Evolutionary conservation across 1,140 invertebrate genomes (phyloP).

Genomic region (Pogonognathellus flavescens): DNA sequence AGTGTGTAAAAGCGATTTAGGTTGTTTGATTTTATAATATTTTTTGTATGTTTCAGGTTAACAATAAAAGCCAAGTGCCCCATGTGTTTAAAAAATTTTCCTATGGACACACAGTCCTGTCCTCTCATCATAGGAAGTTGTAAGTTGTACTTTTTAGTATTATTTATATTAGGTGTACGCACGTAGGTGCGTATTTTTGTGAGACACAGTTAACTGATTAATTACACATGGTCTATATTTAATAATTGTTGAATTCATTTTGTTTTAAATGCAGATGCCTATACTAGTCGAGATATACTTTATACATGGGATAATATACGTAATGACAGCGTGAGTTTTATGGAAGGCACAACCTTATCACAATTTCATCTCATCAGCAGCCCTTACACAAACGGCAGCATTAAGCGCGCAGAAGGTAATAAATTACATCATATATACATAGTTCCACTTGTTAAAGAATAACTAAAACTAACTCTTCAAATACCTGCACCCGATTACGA

Average conservation of each 20-base stretch:
- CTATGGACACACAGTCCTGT: slow-evolving; percentile 95
- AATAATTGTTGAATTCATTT: background rate
- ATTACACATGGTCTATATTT: background rate
- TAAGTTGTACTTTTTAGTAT: slow-evolving; percentile 79
- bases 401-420: slow-evolving; percentile 81
- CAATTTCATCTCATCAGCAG: slow-evolving; percentile 92
- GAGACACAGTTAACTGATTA: background rate
- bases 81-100: slow-evolving; percentile 96
- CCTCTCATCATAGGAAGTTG: slow-evolving; percentile 94
- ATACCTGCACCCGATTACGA: no score
- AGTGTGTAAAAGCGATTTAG: background rate
- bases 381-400: slow-evolving; percentile 84
- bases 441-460: no score
- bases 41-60: slow-evolving; percentile 76
- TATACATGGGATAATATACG: slow-evolving; percentile 90
- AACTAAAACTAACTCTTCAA: no score
- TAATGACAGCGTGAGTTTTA: slow-evolving; percentile 85
- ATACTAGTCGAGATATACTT: slow-evolving; percentile 87
- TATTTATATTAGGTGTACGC: background rate
- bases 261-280: slow-evolving; percentile 81
- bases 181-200: no score
- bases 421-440: background rate
- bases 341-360: slow-evolving; percentile 89
- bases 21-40: no score
- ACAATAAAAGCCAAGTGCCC: slow-evolving; percentile 98